Evolutionary conservation across 1,140 invertebrate genomes (phyloP), one percentile per base, ranked within the genome.

Genomic region (Bilobella aurantiaca): DNA sequence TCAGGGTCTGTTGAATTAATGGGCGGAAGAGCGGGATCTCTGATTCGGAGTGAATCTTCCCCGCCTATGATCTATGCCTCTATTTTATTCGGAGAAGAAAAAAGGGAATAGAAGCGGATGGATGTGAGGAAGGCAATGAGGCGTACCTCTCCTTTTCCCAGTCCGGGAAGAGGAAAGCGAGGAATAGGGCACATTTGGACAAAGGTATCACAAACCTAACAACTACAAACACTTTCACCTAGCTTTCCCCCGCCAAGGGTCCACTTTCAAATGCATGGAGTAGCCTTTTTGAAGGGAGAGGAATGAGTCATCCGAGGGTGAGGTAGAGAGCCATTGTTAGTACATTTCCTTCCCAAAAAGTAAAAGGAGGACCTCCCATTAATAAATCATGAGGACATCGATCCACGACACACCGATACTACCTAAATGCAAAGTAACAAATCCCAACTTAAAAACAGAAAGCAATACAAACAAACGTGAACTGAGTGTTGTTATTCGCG

Each of bases 321-420:
- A 53, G 37, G 8, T n/a, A 12, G 37, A n/a, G n/a, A 12, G 8
- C 61, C 64, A 70, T 70, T 70, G 69, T 70, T 70, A 70, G 67
- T 65, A 70, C 65, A 70, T 70, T 70, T 70, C 63, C 65, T 42
- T 65, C 62, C 53, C 46, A 71, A 68, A 59, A 8, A 68, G 64
- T 64, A 56, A 71, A 47, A 57, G 58, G 46, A 62, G 63, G 66
- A 64, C 69, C 69, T 64, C 67, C 63, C 66, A 67, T 69, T 69
- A 69, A 72, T 72, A 72, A 72, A 72, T 72, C 71, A 72, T 72
- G 67, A 69, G 66, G 58, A 56, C 65, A 70, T 67, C 66, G 69
- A 68, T 68, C 64, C n/a, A 66, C 37, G 61, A 42, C 58, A 59
- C 2, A 2, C 61, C 32, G 34, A 18, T 42, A n/a, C n/a, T n/a